A percentile compares a stretch with the other conserved stretches of the same genome.
Conservation (phyloP, 2,113 vertebrate genomes). For the Salminus brasiliensis region DNA sequence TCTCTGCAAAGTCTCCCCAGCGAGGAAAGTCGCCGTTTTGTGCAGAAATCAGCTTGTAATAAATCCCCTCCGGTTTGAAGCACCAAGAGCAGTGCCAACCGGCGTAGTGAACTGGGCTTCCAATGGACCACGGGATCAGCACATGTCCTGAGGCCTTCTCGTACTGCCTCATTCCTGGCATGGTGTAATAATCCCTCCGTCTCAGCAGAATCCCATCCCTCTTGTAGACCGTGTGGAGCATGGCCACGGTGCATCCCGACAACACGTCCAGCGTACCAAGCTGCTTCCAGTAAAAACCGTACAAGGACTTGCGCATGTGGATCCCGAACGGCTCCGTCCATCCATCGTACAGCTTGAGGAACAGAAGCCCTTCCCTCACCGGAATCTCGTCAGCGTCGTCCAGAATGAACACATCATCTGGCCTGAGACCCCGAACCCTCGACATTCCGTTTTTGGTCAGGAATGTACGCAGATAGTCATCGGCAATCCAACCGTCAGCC, state of each 20-base stretch:
- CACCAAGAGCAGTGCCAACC: conserved; percentile 94
- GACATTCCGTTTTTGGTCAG: conserved; percentile 81
- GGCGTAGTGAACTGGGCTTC: conserved; percentile 86
- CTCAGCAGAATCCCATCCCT: conserved; percentile 83
- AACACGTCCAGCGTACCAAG: conserved; percentile 85
- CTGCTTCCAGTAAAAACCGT: conserved; percentile 91
- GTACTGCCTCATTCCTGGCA: conserved; percentile 83
- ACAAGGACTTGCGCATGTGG: conserved; percentile 88
- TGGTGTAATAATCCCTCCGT: conserved; percentile 83
- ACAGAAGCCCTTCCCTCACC: conserved; percentile 80
- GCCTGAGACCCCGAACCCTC: conserved; percentile 77
- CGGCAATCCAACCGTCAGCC: conserved; percentile 86
- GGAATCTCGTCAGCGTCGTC: conserved; percentile 89
- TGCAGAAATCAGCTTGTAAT: conserved; percentile 85
- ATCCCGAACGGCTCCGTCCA: conserved; percentile 89
- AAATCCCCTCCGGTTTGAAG: conserved; percentile 86
- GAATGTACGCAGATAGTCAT: conserved; percentile 87
- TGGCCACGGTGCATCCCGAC: conserved; percentile 84
- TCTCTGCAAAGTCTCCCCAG: conserved; percentile 88
- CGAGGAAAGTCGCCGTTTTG: conserved; percentile 91
- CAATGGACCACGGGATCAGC: conserved; percentile 85
- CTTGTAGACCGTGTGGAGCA: conserved; percentile 82
- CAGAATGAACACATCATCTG: conserved; percentile 83
- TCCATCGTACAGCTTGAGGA: conserved; percentile 86
- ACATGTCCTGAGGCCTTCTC: conserved; percentile 84